These are phyloP conservation scores for Buceros bicornis DNA, from an alignment of 2,797 vertebrate genomes.

Conservation along the genomic window DNA sequence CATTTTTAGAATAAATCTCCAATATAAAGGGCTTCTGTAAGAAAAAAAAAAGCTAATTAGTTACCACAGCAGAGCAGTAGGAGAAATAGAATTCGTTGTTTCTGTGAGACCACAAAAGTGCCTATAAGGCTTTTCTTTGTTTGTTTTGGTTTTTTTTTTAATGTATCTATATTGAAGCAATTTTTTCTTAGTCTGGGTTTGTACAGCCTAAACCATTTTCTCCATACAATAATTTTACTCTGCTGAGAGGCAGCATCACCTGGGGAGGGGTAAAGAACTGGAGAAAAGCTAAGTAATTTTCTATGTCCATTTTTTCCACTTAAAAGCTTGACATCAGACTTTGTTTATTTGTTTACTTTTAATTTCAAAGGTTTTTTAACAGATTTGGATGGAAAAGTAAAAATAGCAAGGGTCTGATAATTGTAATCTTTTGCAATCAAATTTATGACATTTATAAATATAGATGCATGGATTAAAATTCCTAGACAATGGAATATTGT, in stretches of 20 bases:
- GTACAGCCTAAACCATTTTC: constrained; percentile 45
- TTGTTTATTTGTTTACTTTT: constrained; percentile 65
- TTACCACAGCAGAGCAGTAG: constrained; percentile 19
- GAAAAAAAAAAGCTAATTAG: constrained; percentile 5
- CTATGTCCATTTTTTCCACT: neutral
- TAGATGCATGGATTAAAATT: constrained; percentile 68
- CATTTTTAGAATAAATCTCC: constrained; percentile 21
- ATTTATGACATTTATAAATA: constrained; percentile 74
- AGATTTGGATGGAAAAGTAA: constrained; percentile 57
- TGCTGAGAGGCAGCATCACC: constrained; percentile 46
- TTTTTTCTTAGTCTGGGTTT: constrained; percentile 26
- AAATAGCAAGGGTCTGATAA: constrained; percentile 66
- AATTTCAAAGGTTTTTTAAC: constrained; percentile 56
- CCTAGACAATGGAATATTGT: constrained; percentile 75
- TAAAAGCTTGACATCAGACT: constrained; percentile 38
- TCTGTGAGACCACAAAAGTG: constrained; percentile 47
- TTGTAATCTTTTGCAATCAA: constrained; percentile 67
- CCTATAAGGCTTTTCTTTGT: constrained; percentile 34
- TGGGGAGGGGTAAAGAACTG: constrained; percentile 47
- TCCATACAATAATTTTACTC: constrained; percentile 30
- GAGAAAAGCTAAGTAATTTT: constrained; percentile 36
- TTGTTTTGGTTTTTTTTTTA: constrained; percentile 20
- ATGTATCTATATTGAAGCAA: constrained; percentile 53
- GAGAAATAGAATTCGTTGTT: constrained; percentile 53
- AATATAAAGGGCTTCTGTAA: constrained; percentile 10